A percentile compares a stretch with the other conserved stretches of the same genome.
Evolutionary conservation across 2,797 vertebrate genomes (phyloP).

Genomic region (Myripristis murdjan): DNA sequence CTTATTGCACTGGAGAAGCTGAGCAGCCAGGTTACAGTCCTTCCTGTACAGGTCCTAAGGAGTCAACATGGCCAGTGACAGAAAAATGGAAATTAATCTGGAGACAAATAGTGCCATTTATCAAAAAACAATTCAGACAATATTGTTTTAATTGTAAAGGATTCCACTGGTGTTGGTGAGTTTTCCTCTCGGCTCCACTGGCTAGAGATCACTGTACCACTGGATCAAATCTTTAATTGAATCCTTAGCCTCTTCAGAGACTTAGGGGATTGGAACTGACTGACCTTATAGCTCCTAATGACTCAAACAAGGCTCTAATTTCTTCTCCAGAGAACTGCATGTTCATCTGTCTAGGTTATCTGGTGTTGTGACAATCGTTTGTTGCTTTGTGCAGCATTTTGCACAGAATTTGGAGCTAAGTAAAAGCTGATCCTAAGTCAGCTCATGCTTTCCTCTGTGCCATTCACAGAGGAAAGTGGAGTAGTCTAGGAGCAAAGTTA

Average conservation of each 20-base stretch:
- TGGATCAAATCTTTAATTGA: too few species aligned
- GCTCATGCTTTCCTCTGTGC: neutral
- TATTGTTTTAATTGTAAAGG: too few species aligned
- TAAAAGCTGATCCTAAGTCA: neutral
- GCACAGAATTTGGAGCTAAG: neutral
- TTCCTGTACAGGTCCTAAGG: slow-evolving; percentile 96
- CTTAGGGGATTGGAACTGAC: neutral
- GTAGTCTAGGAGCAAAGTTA: neutral
- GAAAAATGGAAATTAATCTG: neutral
- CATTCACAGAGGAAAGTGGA: too few species aligned
- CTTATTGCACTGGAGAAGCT: slow-evolving; percentile 97
- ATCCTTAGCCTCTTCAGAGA: neutral
- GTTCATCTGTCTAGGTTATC: neutral
- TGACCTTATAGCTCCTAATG: neutral
- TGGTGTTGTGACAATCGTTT: neutral
- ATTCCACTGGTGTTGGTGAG: neutral
- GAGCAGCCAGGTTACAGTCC: slow-evolving; percentile 97
- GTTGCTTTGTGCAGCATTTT: neutral
- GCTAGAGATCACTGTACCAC: neutral
- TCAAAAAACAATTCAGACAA: too few species aligned
- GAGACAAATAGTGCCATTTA: neutral
- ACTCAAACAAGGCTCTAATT: too few species aligned
- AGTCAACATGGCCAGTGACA: slow-evolving; percentile 22
- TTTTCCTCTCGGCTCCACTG: neutral
- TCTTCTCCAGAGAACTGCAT: neutral